Base-by-base conservation (phyloP, 1,140 invertebrate species). In the Meloidogyne hapla region DNA sequence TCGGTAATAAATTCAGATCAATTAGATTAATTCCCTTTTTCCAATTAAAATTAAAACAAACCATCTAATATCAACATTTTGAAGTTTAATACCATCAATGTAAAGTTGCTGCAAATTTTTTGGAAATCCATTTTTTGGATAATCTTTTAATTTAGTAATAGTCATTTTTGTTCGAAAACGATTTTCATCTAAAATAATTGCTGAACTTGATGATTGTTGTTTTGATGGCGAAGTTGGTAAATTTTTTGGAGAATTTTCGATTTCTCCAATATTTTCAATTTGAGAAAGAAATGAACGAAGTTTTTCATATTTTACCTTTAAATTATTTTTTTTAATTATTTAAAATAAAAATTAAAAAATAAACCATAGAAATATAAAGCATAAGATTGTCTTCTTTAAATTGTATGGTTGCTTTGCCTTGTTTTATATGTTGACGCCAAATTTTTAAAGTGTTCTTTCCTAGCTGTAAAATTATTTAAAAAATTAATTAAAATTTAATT, bases 31-130 rank as follows among this genome's bases (percentile, higher is more conserved):
- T n/a, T n/a, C n/a, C n/a, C n/a, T n/a, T n/a, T n/a, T n/a, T n/a
- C n/a, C n/a, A n/a, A n/a, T n/a, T n/a, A n/a, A n/a, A n/a, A n/a
- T n/a, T n/a, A n/a, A n/a, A 25, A 56, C 40, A 15, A 77, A 77
- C 75, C 75, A 77, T 38, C 75, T 69, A 3, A 77, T 25, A 65
- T 77, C 75, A 26, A 63, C 71, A 25, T 69, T 42, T 38, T 65
- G 56, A 21, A 77, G 63, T 26, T 66, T 62, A 15, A 74, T 66
- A 38, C 38, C 45, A 38, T 25, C 25, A 48, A 77, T 65, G 26
- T 63, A 40, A 48, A 77, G 75, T n/a, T 74, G 56, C 3, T 33
- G 38, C 1, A 76, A 65, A 64, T 56, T 72, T 21, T 15, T 65
- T 33, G 75, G 71, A 69, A 69, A 26, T 4, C 23, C 67, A 69